Conservation (phyloP, 2,113 vertebrate species). For the Columba livia region DNA sequence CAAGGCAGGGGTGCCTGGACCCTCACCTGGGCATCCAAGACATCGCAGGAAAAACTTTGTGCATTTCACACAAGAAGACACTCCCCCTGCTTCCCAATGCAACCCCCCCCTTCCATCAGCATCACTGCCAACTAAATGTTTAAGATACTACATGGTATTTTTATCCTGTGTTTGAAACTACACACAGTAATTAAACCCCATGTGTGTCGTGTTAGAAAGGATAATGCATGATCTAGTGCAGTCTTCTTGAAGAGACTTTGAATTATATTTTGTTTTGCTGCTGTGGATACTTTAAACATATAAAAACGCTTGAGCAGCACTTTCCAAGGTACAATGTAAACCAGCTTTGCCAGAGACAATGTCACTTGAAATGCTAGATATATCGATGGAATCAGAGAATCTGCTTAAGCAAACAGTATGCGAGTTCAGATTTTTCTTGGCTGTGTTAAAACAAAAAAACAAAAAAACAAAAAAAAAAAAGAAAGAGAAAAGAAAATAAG, state of each 20-base stretch:
- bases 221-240: neutral
- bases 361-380: conserved; percentile 42
- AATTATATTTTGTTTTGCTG: conserved; percentile 7
- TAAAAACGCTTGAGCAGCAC: conserved; percentile 26
- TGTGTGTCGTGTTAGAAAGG: neutral
- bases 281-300: conserved; percentile 33
- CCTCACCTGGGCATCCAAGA: neutral
- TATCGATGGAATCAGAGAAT: conserved; percentile 38
- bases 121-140: neutral
- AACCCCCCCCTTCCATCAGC: neutral
- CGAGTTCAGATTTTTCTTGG: conserved; percentile 35
- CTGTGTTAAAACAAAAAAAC: neutral
- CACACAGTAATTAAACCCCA: neutral
- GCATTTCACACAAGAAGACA: neutral
- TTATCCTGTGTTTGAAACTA: neutral
- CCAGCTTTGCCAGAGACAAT: conserved; percentile 63
- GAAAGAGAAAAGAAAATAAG: neutral
- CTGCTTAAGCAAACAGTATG: conserved; percentile 51
- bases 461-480: neutral
- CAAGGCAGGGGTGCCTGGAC: neutral
- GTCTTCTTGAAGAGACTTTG: neutral
- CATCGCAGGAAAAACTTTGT: neutral
- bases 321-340: conserved; percentile 48
- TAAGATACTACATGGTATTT: neutral
- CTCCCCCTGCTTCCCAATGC: accelerated